phyloP scores from a whole-genome alignment of 2,888 invertebrate genomes.

The Andrena fulva region DNA sequence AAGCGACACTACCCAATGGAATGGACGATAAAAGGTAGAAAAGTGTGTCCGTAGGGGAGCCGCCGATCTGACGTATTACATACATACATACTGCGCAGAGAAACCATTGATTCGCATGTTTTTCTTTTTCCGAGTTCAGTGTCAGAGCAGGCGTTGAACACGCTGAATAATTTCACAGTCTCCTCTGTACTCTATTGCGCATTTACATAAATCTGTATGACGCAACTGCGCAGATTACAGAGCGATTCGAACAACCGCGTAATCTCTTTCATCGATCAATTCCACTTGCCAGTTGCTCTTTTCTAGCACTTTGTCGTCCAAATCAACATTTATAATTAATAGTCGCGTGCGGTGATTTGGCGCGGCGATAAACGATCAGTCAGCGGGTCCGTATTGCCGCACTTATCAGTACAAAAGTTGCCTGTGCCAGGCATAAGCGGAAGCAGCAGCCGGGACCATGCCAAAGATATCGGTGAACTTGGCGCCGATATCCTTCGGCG shows the following conservation, averaged over 20 bases:
- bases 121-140: not conserved
- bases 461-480: not conserved
- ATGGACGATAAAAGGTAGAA: not conserved
- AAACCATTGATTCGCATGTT: conserved; percentile 20
- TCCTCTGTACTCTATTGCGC: too few species aligned
- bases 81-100: not conserved
- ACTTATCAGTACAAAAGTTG: not conserved
- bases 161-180: not conserved
- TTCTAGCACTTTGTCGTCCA: not conserved
- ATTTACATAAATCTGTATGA: not conserved
- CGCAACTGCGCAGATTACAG: not conserved
- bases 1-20: not conserved
- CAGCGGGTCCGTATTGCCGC: too few species aligned
- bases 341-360: conserved; percentile 34
- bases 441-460: not conserved
- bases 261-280: not conserved
- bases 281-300: not conserved
- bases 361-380: not conserved
- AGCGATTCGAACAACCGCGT: not conserved
- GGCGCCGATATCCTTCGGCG: not conserved
- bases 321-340: conserved; percentile 44
- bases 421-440: not conserved
- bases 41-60: not conserved
- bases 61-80: not conserved
- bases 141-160: conserved; percentile 20